These are phyloP conservation scores for Melanotus villosus DNA, from an alignment of 2,888 invertebrate genomes.

Conservation along the genomic window DNA sequence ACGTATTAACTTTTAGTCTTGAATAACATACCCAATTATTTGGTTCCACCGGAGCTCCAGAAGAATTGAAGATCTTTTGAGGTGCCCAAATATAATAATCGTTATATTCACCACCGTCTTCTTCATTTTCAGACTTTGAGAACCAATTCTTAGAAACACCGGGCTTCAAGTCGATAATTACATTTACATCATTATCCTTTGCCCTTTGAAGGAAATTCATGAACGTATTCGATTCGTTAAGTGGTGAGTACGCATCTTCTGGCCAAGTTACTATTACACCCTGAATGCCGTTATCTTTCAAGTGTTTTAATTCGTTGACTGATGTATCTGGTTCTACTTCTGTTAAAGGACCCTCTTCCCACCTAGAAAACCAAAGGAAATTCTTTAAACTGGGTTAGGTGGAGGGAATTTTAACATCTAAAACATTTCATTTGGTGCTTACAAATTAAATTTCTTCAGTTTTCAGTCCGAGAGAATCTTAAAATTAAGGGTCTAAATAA, in stretches of 20 bases:
- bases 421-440: too few species aligned
- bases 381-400: too few species aligned
- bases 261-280: conserved; percentile 79
- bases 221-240: conserved; percentile 70
- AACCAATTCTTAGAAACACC: conserved; percentile 85
- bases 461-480: too few species aligned
- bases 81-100: conserved; percentile 86
- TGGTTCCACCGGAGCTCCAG: conserved; percentile 67
- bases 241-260: conserved; percentile 75
- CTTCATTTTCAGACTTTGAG: conserved; percentile 72
- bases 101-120: conserved; percentile 71
- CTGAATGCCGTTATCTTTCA: conserved; percentile 70
- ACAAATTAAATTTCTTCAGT: too few species aligned
- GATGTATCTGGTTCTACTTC: conserved; percentile 71
- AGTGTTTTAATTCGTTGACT: conserved; percentile 59
- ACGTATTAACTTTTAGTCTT: too few species aligned
- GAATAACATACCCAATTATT: conserved; percentile 81
- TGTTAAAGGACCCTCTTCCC: conserved; percentile 84
- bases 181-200: conserved; percentile 71
- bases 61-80: conserved; percentile 63
- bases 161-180: conserved; percentile 83
- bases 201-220: conserved; percentile 68
- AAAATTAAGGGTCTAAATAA: too few species aligned
- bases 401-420: too few species aligned
- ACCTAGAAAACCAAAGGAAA: conserved; percentile 66